These are phyloP conservation scores for Kryptolebias marmoratus DNA, from an alignment of 2,113 vertebrate species.

Conservation along the genomic window DNA sequence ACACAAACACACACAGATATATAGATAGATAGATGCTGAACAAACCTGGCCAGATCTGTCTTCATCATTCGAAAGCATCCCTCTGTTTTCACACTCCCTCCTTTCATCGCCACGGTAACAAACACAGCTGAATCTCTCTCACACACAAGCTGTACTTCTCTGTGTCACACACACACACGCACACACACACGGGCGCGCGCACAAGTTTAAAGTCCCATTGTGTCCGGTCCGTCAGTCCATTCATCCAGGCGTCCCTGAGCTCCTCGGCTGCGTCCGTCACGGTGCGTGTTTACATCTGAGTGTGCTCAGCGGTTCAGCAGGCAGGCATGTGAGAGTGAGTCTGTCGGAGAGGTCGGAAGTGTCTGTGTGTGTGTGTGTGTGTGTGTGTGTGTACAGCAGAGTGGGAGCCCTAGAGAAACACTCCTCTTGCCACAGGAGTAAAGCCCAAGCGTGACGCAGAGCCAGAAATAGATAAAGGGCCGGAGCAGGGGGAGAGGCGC, in stretches of 20 bases:
- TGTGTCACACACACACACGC: not conserved
- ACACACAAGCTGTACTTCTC: not conserved
- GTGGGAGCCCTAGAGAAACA: slow-evolving; percentile 98
- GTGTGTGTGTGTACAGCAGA: slow-evolving; percentile 44
- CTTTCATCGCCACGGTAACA: slow-evolving; percentile 61
- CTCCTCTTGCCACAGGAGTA: slow-evolving; percentile 98
- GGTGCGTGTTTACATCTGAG: slow-evolving; percentile 62
- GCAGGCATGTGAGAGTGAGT: slow-evolving; percentile 32
- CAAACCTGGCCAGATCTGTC: slow-evolving; percentile 84
- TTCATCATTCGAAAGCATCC: slow-evolving; percentile 84
- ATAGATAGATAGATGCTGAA: slow-evolving; percentile 47
- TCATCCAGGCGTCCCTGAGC: slow-evolving; percentile 23
- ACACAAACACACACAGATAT: slow-evolving; percentile 1
- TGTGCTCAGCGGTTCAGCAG: slow-evolving; percentile 42
- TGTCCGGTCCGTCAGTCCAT: slow-evolving; percentile 12
- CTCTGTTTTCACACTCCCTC: slow-evolving; percentile 69
- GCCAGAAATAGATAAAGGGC: slow-evolving; percentile 97
- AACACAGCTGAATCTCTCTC: slow-evolving; percentile 27
- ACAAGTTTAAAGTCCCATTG: slow-evolving; percentile 45
- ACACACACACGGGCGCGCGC: slow-evolving; percentile 3
- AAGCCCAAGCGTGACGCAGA: slow-evolving; percentile 99
- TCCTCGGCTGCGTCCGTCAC: slow-evolving; percentile 26
- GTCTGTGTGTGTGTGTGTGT: slow-evolving; percentile 25
- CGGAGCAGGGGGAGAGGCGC: slow-evolving; percentile 87
- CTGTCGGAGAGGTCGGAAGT: slow-evolving; percentile 34